Base-by-base conservation (phyloP, 2,113 vertebrate species). In the Trogon surrucura region DNA sequence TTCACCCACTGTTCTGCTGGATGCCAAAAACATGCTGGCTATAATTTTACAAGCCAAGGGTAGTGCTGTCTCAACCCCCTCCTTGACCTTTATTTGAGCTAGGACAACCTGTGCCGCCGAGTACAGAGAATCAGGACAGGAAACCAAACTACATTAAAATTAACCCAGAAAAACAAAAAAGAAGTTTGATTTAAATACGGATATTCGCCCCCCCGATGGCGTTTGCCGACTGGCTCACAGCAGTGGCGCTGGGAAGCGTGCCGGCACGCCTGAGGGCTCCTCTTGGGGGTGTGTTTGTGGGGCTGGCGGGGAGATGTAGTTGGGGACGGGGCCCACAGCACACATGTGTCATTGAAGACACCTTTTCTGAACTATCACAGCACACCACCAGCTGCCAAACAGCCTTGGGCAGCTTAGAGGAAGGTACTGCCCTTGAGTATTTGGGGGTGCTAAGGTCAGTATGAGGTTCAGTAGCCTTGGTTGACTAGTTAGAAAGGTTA, bases 151-250 rank as follows among this genome's bases (percentile, higher is more conserved):
- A 17, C 29, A 30, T 60, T 38, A 4, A 36, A 83, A 78, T n/a
- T 13, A 88, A 80, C 14, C 6, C 57, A 65, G 34, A 64, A 45
- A 36, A 9, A 41, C 41, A 41, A 13, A 60, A 38, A 21, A 20
- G 9, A 51, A 80, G 18, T 74, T 89, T 45, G 47, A 16, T 93
- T 58, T 65, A 53, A 80, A 32, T 15, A 16, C 13, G 29, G 41
- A 11, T 73, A 27, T 78, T 85, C 5, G 1, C 26, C 72, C 85
- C 25, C 25, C 30, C 1, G 2, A 0, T 1, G 2, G 29, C 0
- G 6, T 54, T 88, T 91, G 29, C 51, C 1, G 4, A 12, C 47
- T 54, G 75, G 47, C 36, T 86, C 18, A 2, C 25, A 44, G 6
- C 18, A 20, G 26, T 22, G 44, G 70, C 18, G 1, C 18, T 27